These are phyloP conservation scores for Pseudococcus jackbeardsleyi DNA, from an alignment of 2,888 invertebrate genomes.

Conservation along the genomic window DNA sequence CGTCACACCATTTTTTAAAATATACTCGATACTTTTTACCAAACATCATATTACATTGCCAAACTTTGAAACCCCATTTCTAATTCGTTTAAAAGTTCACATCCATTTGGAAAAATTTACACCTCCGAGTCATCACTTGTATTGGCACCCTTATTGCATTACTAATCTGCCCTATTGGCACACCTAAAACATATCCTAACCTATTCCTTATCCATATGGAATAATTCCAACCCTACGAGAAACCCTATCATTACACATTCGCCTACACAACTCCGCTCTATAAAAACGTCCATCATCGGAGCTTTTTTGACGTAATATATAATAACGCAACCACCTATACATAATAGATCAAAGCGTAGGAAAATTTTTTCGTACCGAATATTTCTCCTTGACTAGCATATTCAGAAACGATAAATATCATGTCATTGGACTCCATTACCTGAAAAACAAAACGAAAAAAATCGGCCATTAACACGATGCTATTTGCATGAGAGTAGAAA, in stretches of 20 bases:
- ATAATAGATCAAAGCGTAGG: conserved; percentile 14
- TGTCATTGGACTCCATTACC: conserved; percentile 99
- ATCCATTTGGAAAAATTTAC: neutral
- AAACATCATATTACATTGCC: neutral
- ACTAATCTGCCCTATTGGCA: neutral
- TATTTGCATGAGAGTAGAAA: neutral
- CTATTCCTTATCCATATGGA: neutral
- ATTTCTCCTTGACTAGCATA: conserved; percentile 98
- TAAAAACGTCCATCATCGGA: neutral
- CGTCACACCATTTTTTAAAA: no score
- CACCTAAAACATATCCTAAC: neutral
- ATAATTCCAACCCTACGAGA: neutral
- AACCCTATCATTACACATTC: conserved; percentile 25
- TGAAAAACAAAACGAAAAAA: conserved; percentile 71
- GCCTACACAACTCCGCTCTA: neutral
- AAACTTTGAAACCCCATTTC: neutral
- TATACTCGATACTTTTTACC: no score
- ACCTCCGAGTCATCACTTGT: neutral
- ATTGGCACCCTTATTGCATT: conserved; percentile 3
- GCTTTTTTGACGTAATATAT: neutral
- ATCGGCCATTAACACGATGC: conserved; percentile 26
- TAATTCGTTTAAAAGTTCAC: neutral
- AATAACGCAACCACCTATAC: neutral
- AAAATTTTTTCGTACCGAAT: conserved; percentile 81
- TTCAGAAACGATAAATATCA: conserved; percentile 98